Conservation (phyloP, 2,888 invertebrate genomes). For the Agrotis clavis region DNA sequence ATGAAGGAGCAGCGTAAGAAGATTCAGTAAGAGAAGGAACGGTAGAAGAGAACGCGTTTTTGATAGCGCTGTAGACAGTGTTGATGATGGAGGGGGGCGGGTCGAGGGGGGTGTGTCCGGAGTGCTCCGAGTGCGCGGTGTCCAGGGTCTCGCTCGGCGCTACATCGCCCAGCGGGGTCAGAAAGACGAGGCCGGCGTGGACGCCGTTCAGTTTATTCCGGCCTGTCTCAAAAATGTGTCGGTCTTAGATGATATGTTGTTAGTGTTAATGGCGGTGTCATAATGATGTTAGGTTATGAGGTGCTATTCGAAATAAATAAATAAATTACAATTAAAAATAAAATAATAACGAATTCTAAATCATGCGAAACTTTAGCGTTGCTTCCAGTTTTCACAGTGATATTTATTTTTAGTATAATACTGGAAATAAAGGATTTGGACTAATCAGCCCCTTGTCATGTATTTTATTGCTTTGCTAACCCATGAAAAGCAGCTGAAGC, state of each 20-base stretch:
- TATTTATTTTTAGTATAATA: neutral
- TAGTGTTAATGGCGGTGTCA: constrained; percentile 26
- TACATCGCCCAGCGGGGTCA: constrained; percentile 84
- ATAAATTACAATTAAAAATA: neutral
- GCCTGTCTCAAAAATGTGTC: constrained; percentile 86
- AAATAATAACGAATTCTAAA: neutral
- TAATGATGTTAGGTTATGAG: constrained; percentile 27
- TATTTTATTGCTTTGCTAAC: neutral
- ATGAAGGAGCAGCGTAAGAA: constrained; percentile 18
- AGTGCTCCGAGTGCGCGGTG: constrained; percentile 64
- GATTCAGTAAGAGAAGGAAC: constrained; percentile 36
- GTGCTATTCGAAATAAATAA: constrained; percentile 23
- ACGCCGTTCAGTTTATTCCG: constrained; percentile 86
- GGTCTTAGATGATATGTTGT: constrained; percentile 60
- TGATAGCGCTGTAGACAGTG: constrained; percentile 85
- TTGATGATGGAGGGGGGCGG: constrained; percentile 84
- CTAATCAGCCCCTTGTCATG: neutral
- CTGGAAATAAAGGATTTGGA: neutral
- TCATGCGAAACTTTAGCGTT: constrained; percentile 16
- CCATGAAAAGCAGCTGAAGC: constrained; percentile 8
- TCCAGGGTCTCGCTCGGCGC: constrained; percentile 76
- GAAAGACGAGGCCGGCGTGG: constrained; percentile 86
- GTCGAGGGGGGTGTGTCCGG: constrained; percentile 81
- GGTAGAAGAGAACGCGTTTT: constrained; percentile 79
- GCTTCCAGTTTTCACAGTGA: neutral